These are phyloP conservation scores for Athalia rosae DNA, from an alignment of 2,888 invertebrate species.

Conservation along the genomic window DNA sequence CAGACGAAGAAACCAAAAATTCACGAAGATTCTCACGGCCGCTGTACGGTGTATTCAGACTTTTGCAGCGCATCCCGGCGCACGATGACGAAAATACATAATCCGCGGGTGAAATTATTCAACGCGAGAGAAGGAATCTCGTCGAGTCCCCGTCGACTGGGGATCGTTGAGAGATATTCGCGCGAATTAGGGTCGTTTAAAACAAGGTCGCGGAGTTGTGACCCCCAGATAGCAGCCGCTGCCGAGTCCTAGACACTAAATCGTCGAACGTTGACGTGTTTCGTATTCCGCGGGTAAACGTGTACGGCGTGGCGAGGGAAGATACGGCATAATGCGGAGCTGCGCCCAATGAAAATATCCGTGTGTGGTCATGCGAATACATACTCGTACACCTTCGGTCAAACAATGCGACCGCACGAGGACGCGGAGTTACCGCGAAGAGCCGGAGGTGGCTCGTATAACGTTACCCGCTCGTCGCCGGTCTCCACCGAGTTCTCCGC, in stretches of 20 bases:
- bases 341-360: not conserved
- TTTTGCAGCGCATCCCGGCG: too few species aligned
- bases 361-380: not conserved
- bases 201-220: not conserved
- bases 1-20: too few species aligned
- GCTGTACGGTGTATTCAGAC: too few species aligned
- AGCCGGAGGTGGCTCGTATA: slow-evolving; percentile 49
- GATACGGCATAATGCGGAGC: not conserved
- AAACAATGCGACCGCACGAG: slow-evolving; percentile 64
- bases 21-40: too few species aligned
- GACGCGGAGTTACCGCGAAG: slow-evolving; percentile 63
- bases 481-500: not conserved
- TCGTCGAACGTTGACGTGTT: not conserved
- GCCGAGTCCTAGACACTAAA: slow-evolving; percentile 45
- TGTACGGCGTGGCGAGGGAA: not conserved
- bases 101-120: not conserved
- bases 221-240: not conserved
- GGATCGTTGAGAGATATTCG: not conserved
- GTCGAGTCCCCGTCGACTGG: not conserved
- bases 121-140: too few species aligned
- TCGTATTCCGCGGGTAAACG: not conserved
- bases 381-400: slow-evolving; percentile 59
- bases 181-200: not conserved
- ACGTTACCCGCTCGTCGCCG: slow-evolving; percentile 33
- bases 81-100: too few species aligned